Evolutionary conservation across 2,888 invertebrate species (phyloP).

Genomic region (Lasius platythorax): DNA sequence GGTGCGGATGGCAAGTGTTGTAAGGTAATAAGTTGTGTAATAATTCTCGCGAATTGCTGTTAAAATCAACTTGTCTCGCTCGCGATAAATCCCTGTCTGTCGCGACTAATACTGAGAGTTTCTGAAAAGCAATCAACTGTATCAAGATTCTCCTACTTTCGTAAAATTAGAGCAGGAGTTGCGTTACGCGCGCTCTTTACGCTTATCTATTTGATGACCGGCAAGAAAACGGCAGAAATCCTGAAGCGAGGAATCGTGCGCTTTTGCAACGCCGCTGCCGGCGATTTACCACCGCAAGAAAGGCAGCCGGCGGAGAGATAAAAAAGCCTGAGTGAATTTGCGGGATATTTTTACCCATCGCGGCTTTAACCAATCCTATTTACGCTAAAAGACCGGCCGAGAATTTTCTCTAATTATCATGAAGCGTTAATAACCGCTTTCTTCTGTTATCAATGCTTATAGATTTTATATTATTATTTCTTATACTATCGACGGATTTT

Average conservation of each 20-base stretch:
- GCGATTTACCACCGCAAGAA: conserved; percentile 51
- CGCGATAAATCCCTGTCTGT: conserved; percentile 42
- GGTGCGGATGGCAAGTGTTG: conserved; percentile 42
- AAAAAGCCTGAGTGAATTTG: conserved; percentile 53
- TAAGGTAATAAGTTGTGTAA: conserved; percentile 50
- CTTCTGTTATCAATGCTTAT: not conserved
- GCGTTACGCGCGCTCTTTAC: conserved; percentile 29
- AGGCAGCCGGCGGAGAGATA: conserved; percentile 32
- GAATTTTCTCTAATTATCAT: conserved; percentile 16
- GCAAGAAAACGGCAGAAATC: conserved; percentile 46
- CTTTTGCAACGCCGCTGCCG: conserved; percentile 34
- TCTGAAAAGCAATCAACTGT: conserved; percentile 51
- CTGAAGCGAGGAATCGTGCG: conserved; percentile 37
- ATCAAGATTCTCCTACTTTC: conserved; percentile 41
- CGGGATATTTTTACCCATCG: conserved; percentile 45
- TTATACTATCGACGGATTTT: not conserved
- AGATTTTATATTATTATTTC: not conserved
- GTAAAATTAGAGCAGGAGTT: conserved; percentile 34
- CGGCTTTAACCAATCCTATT: conserved; percentile 30
- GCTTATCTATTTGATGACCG: conserved; percentile 52
- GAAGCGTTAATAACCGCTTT: conserved; percentile 32
- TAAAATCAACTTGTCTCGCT: conserved; percentile 43
- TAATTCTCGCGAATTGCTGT: conserved; percentile 50
- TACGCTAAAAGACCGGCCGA: not conserved
- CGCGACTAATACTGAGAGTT: conserved; percentile 46